Conservation (phyloP, 2,888 invertebrate species). For the Eupelmus urozonus region DNA sequence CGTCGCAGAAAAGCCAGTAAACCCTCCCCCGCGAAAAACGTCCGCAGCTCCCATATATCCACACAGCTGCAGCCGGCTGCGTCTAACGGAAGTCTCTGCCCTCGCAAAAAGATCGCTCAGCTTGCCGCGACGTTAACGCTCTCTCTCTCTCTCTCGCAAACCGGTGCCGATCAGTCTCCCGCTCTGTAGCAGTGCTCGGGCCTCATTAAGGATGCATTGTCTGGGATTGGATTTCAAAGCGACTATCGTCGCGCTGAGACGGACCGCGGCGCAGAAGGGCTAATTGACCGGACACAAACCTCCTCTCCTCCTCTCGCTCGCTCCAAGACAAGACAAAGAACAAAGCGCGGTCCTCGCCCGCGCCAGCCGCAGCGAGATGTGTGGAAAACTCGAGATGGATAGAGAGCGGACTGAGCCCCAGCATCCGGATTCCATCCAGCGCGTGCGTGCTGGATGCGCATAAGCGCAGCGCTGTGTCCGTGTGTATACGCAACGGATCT, state of each 20-base stretch:
- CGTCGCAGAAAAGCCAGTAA: too few species aligned
- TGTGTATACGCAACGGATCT: not conserved
- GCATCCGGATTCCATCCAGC: slow-evolving; percentile 45
- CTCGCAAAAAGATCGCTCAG: too few species aligned
- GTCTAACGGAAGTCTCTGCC: too few species aligned
- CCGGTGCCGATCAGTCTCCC: not conserved
- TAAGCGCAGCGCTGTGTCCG: not conserved
- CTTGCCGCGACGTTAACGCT: too few species aligned
- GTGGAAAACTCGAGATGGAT: not conserved
- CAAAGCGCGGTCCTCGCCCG: slow-evolving; percentile 38
- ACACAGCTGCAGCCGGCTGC: too few species aligned
- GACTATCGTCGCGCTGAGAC: not conserved
- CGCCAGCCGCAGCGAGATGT: not conserved
- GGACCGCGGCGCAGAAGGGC: slow-evolving; percentile 27
- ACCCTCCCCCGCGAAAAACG: too few species aligned
- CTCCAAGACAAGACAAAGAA: slow-evolving; percentile 61
- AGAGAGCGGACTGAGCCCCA: not conserved
- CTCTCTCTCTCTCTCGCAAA: not conserved
- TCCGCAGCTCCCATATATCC: too few species aligned
- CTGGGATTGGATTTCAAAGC: slow-evolving; percentile 27
- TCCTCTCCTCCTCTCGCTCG: slow-evolving; percentile 40
- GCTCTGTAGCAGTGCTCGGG: too few species aligned
- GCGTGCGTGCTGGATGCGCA: not conserved
- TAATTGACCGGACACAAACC: slow-evolving; percentile 63
- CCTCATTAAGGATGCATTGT: slow-evolving; percentile 43